These are phyloP conservation scores for Penaeus japonicus DNA, from an alignment of 1,140 invertebrate genomes.

Conservation along the genomic window DNA sequence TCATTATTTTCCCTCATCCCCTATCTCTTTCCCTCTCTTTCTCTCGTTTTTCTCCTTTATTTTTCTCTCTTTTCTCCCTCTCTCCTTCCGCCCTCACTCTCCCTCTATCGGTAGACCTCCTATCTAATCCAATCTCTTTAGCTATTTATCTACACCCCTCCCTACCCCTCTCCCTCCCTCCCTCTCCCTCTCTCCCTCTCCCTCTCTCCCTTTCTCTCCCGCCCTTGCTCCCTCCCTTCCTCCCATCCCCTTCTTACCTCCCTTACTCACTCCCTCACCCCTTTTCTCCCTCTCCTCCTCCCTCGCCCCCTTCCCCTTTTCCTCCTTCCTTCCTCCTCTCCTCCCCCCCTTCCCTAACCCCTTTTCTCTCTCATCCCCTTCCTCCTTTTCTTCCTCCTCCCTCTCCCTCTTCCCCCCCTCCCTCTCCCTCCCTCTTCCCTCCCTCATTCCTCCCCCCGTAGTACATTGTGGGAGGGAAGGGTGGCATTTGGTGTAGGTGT, in stretches of 20 bases:
- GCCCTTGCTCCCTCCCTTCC: background rate
- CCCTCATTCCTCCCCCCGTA: too few species aligned
- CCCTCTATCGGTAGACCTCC: too few species aligned
- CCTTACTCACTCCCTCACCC: background rate
- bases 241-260: background rate
- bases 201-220: background rate
- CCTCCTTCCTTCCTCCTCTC: background rate
- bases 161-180: background rate
- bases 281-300: background rate
- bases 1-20: too few species aligned
- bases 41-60: too few species aligned
- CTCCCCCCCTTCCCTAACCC: background rate
- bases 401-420: background rate
- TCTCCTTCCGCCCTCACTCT: background rate
- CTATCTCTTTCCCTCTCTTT: too few species aligned
- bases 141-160: too few species aligned
- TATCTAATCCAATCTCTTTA: too few species aligned
- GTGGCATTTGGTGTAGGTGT: too few species aligned
- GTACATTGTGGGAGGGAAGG: too few species aligned
- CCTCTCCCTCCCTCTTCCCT: background rate
- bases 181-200: background rate
- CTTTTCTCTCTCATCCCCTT: background rate
- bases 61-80: background rate
- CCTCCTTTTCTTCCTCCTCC: background rate
- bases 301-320: background rate